Percentiles rank a stretch among this genome's conserved stretches.
Conservation (phyloP, 2,888 invertebrate genomes). For the Macropis europaea region DNA sequence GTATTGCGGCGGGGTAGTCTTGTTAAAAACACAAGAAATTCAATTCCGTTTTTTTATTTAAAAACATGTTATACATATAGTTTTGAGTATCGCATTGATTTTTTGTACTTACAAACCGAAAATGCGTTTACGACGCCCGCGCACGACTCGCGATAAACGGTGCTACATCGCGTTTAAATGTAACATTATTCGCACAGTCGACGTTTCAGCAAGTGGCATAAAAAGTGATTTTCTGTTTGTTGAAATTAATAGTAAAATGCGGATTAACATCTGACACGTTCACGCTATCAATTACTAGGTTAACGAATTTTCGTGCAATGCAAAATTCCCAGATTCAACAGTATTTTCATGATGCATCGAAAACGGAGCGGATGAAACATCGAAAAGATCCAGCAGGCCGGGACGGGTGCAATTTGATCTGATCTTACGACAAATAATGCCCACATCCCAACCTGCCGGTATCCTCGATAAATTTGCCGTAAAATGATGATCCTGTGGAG, state of each 20-base stretch:
- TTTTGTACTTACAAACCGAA: too few species aligned
- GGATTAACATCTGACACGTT: too few species aligned
- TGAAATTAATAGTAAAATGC: too few species aligned
- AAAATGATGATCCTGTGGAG: conserved; percentile 6
- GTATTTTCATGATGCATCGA: not conserved
- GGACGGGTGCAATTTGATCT: conserved; percentile 80
- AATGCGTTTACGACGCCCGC: too few species aligned
- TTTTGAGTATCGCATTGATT: not conserved
- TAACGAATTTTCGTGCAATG: not conserved
- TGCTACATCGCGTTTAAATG: too few species aligned
- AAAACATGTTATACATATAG: not conserved
- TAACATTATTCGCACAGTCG: too few species aligned
- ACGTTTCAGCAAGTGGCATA: too few species aligned
- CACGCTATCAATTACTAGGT: not conserved
- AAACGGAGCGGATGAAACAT: conserved; percentile 47
- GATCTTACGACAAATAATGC: conserved; percentile 78
- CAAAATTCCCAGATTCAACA: not conserved
- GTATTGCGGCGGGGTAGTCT: too few species aligned
- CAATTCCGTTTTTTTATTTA: not conserved
- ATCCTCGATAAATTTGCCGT: conserved; percentile 58
- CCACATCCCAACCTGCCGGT: conserved; percentile 77
- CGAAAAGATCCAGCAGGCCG: conserved; percentile 78
- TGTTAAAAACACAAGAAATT: not conserved
- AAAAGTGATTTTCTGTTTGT: too few species aligned
- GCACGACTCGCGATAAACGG: too few species aligned